Evolutionary conservation across 2,888 invertebrate species (phyloP).

Genomic region (Biston stratarius): DNA sequence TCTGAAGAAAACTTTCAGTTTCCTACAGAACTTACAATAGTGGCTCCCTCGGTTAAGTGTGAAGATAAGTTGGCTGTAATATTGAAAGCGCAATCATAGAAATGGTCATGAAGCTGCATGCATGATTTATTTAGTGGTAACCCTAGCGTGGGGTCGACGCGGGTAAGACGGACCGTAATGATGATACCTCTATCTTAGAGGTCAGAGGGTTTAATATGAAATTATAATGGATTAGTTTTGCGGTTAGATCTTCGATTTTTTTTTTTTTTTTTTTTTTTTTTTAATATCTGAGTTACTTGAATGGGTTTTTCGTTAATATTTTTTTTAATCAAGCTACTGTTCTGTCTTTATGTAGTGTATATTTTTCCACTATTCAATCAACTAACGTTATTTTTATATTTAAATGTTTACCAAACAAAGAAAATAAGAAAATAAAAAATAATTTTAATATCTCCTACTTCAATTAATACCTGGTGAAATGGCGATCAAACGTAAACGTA

Average conservation of each 20-base stretch:
- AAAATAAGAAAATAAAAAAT: too few species aligned
- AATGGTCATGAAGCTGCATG: conserved; percentile 14
- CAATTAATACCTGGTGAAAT: too few species aligned
- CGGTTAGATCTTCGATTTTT: background rate
- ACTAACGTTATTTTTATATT: too few species aligned
- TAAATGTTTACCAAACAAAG: too few species aligned
- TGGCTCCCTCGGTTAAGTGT: background rate
- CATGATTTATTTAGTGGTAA: conserved; percentile 18
- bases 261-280: background rate
- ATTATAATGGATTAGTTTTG: background rate
- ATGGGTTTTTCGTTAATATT: too few species aligned
- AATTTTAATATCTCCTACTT: too few species aligned
- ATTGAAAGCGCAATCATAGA: conserved; percentile 22
- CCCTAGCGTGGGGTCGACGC: conserved; percentile 1
- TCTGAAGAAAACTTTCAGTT: background rate
- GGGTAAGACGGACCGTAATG: conserved; percentile 12
- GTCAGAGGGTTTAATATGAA: background rate
- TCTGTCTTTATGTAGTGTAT: too few species aligned
- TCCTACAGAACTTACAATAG: background rate
- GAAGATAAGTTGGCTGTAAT: background rate
- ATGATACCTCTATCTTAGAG: conserved; percentile 1
- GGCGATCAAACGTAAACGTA: too few species aligned
- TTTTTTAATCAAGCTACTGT: too few species aligned
- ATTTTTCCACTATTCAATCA: too few species aligned
- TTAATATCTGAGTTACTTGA: too few species aligned